These are phyloP conservation scores for Prunella strophiata DNA, from an alignment of 2,797 vertebrate species.

Conservation along the genomic window DNA sequence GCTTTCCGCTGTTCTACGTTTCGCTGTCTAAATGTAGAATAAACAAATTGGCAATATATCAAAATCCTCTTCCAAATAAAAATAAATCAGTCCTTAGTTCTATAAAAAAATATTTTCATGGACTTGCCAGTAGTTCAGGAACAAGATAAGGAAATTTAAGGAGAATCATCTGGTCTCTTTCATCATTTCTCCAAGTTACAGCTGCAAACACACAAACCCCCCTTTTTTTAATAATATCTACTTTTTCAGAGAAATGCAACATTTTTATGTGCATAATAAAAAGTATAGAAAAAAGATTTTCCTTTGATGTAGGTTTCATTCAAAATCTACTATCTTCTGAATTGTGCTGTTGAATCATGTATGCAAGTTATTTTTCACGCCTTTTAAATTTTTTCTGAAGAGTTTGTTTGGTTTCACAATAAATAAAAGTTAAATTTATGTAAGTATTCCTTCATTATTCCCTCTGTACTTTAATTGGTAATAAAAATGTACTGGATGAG, in stretches of 20 bases:
- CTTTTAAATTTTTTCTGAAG: neutral
- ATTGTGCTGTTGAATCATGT: neutral
- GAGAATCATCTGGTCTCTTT: neutral
- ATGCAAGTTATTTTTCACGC: neutral
- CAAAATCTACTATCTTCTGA: neutral
- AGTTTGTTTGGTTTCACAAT: neutral
- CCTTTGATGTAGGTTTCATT: neutral
- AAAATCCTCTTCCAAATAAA: neutral
- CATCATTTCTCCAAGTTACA: neutral
- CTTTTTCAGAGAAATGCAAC: neutral
- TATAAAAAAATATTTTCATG: neutral
- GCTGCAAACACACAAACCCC: rapidly evolving
- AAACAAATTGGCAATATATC: neutral
- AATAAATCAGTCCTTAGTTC: neutral
- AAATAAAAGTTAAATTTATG: neutral
- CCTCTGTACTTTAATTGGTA: neutral
- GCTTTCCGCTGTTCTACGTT: neutral
- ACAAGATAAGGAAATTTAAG: neutral
- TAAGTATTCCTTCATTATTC: neutral
- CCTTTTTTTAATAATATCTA: neutral
- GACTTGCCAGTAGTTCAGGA: neutral
- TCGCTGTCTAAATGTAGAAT: neutral
- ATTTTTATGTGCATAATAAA: neutral
- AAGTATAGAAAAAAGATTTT: neutral
- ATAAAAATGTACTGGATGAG: neutral